Evolutionary conservation across 2,113 vertebrate genomes (phyloP).

Genomic region (Myocastor coypus): DNA sequence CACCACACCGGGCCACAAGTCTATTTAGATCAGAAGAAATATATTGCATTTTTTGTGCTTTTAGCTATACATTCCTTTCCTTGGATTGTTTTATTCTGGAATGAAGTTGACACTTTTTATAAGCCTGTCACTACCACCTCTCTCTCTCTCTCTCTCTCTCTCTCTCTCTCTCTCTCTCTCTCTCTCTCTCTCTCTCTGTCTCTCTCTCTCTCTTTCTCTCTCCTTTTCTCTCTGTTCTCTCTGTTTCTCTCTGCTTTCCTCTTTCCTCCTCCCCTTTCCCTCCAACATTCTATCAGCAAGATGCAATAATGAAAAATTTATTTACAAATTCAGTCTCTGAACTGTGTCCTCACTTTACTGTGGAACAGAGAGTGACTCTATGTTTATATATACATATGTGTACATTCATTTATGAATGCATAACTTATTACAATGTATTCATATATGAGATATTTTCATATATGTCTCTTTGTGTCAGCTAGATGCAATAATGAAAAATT

Average conservation of each 20-base stretch:
- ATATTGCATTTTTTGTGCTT: no score
- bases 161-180: no score
- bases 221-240: no score
- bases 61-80: no score
- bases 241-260: no score
- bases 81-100: no score
- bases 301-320: background rate
- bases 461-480: background rate
- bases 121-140: no score
- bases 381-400: background rate
- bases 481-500: background rate
- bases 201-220: background rate
- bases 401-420: background rate
- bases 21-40: no score
- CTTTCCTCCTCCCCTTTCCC: background rate
- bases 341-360: background rate
- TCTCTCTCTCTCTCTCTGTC: no score
- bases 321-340: background rate
- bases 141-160: no score
- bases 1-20: no score
- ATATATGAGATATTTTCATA: background rate
- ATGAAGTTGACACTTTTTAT: no score
- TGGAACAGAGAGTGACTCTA: background rate
- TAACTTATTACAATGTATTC: background rate
- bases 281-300: background rate